A percentile compares a stretch with the other conserved stretches of the same genome.
Conservation (phyloP, 2,888 invertebrate species). For the Tipula confusa region DNA sequence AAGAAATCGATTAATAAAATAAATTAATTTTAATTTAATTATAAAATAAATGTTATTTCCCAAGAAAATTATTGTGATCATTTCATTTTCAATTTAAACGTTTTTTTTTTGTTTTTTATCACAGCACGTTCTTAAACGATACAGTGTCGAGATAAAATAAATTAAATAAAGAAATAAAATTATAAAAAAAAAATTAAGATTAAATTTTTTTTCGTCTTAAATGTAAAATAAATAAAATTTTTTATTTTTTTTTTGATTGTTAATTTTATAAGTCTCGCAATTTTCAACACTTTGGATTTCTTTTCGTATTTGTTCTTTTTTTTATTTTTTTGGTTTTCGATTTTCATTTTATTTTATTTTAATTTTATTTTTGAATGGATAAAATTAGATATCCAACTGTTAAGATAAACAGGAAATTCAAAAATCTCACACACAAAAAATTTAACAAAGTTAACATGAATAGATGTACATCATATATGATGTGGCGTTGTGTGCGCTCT, state of each 20-base stretch:
- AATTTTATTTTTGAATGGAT: neutral
- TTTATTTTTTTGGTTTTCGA: neutral
- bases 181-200: neutral
- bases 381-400: constrained; percentile 14
- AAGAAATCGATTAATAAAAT: neutral
- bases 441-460: neutral
- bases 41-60: neutral
- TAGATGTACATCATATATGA: neutral
- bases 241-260: too few relatives aligned
- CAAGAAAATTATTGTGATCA: constrained; percentile 3
- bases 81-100: constrained; percentile 8
- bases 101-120: neutral
- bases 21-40: constrained; percentile 5
- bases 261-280: constrained; percentile 25
- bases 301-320: neutral
- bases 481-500: neutral
- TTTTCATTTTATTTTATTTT: too few relatives aligned
- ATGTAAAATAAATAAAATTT: neutral
- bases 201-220: neutral
- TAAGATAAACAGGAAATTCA: neutral
- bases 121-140: neutral
- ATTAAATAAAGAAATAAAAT: neutral
- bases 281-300: constrained; percentile 7
- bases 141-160: neutral
- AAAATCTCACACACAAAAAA: neutral